A percentile compares a stretch with the other conserved stretches of the same genome.
phyloP scores from a whole-genome alignment of 1,140 invertebrate species.

The Drosophila asahinai region DNA sequence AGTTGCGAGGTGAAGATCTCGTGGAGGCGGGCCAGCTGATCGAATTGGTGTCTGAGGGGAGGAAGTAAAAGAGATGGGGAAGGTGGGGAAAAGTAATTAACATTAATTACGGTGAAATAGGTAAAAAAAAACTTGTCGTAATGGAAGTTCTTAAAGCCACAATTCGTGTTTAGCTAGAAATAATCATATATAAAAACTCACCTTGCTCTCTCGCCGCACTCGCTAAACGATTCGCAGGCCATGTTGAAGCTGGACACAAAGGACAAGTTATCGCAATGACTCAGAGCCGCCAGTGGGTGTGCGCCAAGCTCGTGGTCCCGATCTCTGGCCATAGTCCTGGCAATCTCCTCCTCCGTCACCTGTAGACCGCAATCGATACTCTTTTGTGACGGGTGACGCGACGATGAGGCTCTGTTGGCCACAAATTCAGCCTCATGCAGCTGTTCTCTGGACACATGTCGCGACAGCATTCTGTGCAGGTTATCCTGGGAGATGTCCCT shows the following conservation, averaged over 20 bases:
- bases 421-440: conserved; percentile 80
- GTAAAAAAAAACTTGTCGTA: too few relatives aligned
- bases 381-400: conserved; percentile 85
- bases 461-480: conserved; percentile 88
- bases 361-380: conserved; percentile 88
- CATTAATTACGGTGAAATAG: background rate
- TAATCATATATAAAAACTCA: conserved; percentile 12
- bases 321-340: conserved; percentile 93
- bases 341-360: conserved; percentile 96
- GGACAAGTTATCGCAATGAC: conserved; percentile 94
- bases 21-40: conserved; percentile 89
- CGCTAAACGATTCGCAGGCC: conserved; percentile 87
- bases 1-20: conserved; percentile 89
- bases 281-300: conserved; percentile 94
- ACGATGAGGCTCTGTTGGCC: conserved; percentile 69
- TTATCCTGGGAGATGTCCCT: conserved; percentile 92
- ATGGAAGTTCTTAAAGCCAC: background rate
- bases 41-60: conserved; percentile 87
- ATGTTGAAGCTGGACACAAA: conserved; percentile 94
- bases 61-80: background rate
- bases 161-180: too few relatives aligned
- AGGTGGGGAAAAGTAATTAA: background rate
- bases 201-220: conserved; percentile 83
- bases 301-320: conserved; percentile 87
- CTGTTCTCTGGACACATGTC: conserved; percentile 86